These are phyloP conservation scores for Ia io DNA, from an alignment of 2,113 vertebrate species.

Conservation along the genomic window DNA sequence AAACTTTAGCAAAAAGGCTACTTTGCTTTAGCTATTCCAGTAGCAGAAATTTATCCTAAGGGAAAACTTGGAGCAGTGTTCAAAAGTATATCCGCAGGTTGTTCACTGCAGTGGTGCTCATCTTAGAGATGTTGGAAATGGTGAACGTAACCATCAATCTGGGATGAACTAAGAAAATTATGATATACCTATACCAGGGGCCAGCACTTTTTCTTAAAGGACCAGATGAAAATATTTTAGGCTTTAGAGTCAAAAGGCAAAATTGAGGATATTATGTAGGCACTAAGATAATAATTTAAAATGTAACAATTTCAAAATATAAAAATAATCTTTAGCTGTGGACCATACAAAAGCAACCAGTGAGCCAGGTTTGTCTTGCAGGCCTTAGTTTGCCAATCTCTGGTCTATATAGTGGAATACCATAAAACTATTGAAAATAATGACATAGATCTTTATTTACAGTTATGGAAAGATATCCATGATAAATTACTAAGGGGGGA, in stretches of 20 bases:
- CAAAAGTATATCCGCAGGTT: not conserved
- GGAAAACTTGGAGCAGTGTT: not conserved
- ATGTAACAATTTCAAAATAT: not conserved
- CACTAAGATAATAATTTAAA: not conserved
- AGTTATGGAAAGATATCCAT: not conserved
- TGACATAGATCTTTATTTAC: not conserved
- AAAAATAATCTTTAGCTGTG: not conserved
- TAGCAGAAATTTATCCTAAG: not conserved
- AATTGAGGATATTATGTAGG: not conserved
- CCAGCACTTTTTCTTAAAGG: not conserved
- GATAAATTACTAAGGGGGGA: not conserved
- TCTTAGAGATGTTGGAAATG: not conserved
- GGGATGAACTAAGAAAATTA: not conserved
- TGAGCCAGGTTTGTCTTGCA: not conserved
- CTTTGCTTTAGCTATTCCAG: not conserved
- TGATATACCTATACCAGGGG: not conserved
- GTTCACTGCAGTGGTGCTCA: not conserved
- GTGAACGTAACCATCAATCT: not conserved
- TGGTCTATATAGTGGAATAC: not conserved
- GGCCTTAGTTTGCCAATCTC: not conserved
- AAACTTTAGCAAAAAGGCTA: not conserved
- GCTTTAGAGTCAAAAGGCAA: not conserved
- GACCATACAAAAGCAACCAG: not conserved
- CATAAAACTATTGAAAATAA: not conserved
- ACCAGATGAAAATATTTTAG: not conserved